Evolutionary conservation across 2,888 invertebrate genomes (phyloP).

Genomic region (Nycteola revayana): DNA sequence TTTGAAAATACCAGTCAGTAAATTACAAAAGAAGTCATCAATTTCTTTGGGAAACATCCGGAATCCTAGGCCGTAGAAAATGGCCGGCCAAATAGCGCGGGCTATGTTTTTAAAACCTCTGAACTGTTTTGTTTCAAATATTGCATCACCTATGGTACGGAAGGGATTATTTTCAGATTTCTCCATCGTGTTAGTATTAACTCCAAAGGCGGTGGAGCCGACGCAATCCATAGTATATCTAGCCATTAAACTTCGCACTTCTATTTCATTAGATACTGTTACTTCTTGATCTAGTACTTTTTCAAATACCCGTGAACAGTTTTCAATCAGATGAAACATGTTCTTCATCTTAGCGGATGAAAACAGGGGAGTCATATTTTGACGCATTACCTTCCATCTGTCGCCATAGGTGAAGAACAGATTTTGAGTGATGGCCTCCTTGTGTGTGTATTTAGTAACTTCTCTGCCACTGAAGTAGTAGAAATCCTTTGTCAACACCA

Average conservation of each 20-base stretch:
- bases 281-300: conserved; percentile 38
- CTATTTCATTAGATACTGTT: conserved; percentile 24
- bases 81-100: conserved; percentile 49
- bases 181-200: conserved; percentile 49
- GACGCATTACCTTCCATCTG: conserved; percentile 56
- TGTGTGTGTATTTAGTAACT: conserved; percentile 38
- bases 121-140: conserved; percentile 37
- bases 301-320: conserved; percentile 43
- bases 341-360: conserved; percentile 60
- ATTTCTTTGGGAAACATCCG: conserved; percentile 36
- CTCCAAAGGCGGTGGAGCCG: conserved; percentile 53
- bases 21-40: conserved; percentile 39
- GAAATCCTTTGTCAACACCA: conserved; percentile 54
- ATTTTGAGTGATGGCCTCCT: conserved; percentile 42
- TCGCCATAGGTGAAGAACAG: conserved; percentile 54
- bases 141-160: conserved; percentile 34
- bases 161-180: conserved; percentile 42
- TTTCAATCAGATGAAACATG: conserved; percentile 58
- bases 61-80: conserved; percentile 51
- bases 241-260: conserved; percentile 38
- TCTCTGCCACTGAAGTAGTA: conserved; percentile 60
- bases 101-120: conserved; percentile 37
- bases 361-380: conserved; percentile 58
- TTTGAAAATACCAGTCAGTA: conserved; percentile 42
- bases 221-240: conserved; percentile 59